Base-by-base conservation (phyloP, 2,113 vertebrate genomes). In the Procavia capensis region DNA sequence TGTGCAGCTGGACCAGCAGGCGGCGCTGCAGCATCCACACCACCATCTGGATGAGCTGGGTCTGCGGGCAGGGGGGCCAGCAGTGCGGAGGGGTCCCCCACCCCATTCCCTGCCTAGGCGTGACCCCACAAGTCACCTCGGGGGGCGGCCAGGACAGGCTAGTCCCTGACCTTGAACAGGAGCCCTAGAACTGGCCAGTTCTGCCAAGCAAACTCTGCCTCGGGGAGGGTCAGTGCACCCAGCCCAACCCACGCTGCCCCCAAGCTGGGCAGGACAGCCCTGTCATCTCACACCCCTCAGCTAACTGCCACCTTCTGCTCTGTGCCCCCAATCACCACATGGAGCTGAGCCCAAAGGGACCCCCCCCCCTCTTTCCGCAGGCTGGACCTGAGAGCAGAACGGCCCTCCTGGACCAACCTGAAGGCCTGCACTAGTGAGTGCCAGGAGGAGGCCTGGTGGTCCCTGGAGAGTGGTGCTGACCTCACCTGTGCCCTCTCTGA, bases 1-100 rank as follows among this genome's bases (percentile, higher is more conserved):
- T 99, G 98, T 99, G 99, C 34, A 99, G 98, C 98, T 99, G 99
- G 91, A 99, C 99, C 20, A 99, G 98, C 22, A 99, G 99, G 34
- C 99, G 98, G 72, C 96, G 99, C 97, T 99, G 99, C 1, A 99
- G 99, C 99, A 99, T 99, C 99, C 99, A 99, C 82, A 99, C 99
- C 97, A 99, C 99, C 99, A 99, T 99, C 97, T 99, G 99, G 80
- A 99, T 99, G n/a, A 99, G 98, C 98, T 99, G 99, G 4, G 99
- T 99, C 99, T 99, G 98, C n/a, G 57, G 84, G 47, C 1, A 24
- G 66, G n/a, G 70, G 22, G 36, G n/a, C 5, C n/a, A 6, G 66
- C 66, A n/a, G 34, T n/a, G 66, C 34, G 66, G 17, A n/a, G 34
- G 66, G 66, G 50, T 13, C 14, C 34, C 66, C 10, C 66, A 70